A percentile compares a stretch with the other conserved stretches of the same genome.
Evolutionary conservation across 2,888 invertebrate species (phyloP).

Genomic region (Drosophila antonietae): DNA sequence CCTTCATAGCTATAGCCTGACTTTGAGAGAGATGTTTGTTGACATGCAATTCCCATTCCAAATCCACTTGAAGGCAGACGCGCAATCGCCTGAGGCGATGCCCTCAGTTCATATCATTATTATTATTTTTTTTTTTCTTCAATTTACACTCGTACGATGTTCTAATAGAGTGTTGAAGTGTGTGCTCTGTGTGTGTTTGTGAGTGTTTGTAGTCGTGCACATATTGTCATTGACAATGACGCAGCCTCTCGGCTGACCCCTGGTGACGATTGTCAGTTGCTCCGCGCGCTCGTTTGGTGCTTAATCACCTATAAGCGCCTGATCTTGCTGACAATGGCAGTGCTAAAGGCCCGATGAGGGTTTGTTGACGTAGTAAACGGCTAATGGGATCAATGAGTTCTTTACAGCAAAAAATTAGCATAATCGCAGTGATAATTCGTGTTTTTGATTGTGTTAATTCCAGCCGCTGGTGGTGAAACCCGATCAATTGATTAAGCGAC

Average conservation of each 20-base stretch:
- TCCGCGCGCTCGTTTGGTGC: not conserved
- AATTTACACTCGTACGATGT: slow-evolving; percentile 75
- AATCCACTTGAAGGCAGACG: slow-evolving; percentile 24
- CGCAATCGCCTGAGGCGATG: slow-evolving; percentile 51
- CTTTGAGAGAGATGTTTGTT: slow-evolving; percentile 20
- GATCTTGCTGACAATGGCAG: slow-evolving; percentile 36
- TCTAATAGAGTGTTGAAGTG: slow-evolving; percentile 44
- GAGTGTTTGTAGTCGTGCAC: slow-evolving; percentile 21
- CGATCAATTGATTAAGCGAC: slow-evolving; percentile 98
- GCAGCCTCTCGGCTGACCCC: slow-evolving; percentile 62
- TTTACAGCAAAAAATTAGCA: slow-evolving; percentile 28
- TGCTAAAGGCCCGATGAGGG: slow-evolving; percentile 6
- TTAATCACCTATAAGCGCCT: slow-evolving; percentile 34
- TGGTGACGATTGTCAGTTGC: slow-evolving; percentile 45
- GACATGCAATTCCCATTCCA: slow-evolving; percentile 26
- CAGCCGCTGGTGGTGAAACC: slow-evolving; percentile 99
- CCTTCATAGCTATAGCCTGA: not conserved
- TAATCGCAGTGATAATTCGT: slow-evolving; percentile 7
- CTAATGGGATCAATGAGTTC: slow-evolving; percentile 38
- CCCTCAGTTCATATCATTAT: slow-evolving; percentile 29
- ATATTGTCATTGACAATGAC: slow-evolving; percentile 73
- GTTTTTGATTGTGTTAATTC: slow-evolving; percentile 60
- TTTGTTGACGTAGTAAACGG: slow-evolving; percentile 11
- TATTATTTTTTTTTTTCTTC: slow-evolving; percentile 24
- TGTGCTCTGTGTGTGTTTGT: slow-evolving; percentile 21